phyloP scores from a whole-genome alignment of 2,888 invertebrate species.

The Ormyrus labotus region DNA sequence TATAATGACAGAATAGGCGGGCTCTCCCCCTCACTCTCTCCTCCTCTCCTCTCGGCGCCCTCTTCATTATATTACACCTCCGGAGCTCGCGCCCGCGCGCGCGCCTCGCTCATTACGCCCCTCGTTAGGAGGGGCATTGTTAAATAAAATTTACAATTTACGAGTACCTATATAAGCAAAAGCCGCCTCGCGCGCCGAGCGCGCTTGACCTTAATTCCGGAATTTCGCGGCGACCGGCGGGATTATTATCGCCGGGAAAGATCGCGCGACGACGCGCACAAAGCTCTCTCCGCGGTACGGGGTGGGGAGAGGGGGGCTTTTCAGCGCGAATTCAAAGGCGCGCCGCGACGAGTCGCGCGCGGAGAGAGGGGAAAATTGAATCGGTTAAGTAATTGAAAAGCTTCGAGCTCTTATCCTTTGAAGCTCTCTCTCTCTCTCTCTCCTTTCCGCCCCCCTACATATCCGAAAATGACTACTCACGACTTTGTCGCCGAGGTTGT shows the following conservation, averaged over 20 bases:
- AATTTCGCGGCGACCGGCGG: neutral
- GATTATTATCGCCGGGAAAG: neutral
- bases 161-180: neutral
- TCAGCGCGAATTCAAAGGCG: too few relatives aligned
- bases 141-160: conserved; percentile 46
- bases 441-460: neutral
- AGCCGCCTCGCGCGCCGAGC: neutral
- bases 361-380: neutral
- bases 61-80: conserved; percentile 27
- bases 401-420: neutral
- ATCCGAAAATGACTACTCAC: conserved; percentile 64
- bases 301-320: too few relatives aligned
- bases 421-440: neutral
- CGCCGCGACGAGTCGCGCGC: too few relatives aligned
- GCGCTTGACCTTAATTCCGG: conserved; percentile 42
- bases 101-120: conserved; percentile 6
- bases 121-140: conserved; percentile 24
- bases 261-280: neutral
- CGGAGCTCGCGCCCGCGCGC: neutral
- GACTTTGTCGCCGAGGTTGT: conserved; percentile 72
- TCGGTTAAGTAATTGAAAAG: neutral
- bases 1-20: too few relatives aligned
- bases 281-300: neutral
- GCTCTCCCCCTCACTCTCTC: too few relatives aligned
- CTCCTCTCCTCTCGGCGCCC: neutral